phyloP scores from a whole-genome alignment of 1,140 invertebrate species.

The Ericerus pela region DNA sequence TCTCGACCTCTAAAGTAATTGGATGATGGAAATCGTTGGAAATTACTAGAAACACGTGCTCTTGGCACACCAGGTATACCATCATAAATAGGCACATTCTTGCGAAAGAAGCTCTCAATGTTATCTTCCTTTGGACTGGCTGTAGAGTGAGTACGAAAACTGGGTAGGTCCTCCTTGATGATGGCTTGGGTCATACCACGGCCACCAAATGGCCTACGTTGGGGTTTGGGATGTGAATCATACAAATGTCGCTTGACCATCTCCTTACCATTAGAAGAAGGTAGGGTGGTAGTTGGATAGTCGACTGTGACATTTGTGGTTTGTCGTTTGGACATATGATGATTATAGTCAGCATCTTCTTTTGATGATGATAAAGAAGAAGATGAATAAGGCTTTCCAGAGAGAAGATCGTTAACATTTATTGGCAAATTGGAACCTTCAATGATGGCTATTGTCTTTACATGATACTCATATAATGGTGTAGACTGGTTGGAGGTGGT shows the following conservation, averaged over 20 bases:
- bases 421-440: not conserved
- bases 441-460: not conserved
- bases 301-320: not conserved
- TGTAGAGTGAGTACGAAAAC: too few species aligned
- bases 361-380: too few species aligned
- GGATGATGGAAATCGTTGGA: not conserved
- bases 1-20: not conserved
- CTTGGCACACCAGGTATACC: not conserved
- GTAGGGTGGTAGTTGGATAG: not conserved
- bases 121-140: not conserved
- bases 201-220: not conserved
- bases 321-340: not conserved
- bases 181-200: slow-evolving; percentile 15
- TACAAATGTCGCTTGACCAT: not conserved
- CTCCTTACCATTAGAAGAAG: not conserved
- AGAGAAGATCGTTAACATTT: not conserved
- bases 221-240: not conserved
- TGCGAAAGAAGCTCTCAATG: not conserved
- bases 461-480: not conserved
- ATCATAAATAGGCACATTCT: slow-evolving; percentile 12
- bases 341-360: not conserved
- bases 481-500: too few species aligned
- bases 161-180: slow-evolving; percentile 11
- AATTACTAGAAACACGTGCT: not conserved
- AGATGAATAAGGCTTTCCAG: too few species aligned